These are phyloP conservation scores for Chalcosyrphus nemorum DNA, from an alignment of 2,888 invertebrate genomes.

Conservation along the genomic window DNA sequence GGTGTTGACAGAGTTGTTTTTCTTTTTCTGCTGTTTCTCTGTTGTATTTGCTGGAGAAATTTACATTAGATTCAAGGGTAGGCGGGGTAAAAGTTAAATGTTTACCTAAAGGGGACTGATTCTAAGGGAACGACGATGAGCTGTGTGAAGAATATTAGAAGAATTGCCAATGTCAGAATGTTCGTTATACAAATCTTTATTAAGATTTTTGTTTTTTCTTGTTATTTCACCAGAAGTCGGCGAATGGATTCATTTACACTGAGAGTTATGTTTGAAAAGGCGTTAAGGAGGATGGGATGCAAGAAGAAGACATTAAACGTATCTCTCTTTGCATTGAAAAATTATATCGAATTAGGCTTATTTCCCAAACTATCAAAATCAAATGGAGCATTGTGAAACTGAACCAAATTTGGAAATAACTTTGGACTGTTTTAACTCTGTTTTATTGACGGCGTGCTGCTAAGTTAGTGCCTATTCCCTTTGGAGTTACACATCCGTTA, in stretches of 20 bases:
- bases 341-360: background rate
- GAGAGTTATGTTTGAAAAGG: background rate
- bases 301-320: background rate
- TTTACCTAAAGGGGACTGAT: background rate
- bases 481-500: no score
- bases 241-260: slow-evolving; percentile 11
- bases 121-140: background rate
- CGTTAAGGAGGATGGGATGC: no score
- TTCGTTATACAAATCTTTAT: slow-evolving; percentile 3
- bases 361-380: no score
- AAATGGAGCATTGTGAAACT: background rate
- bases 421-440: background rate
- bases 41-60: slow-evolving; percentile 25
- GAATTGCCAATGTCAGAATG: slow-evolving; percentile 11
- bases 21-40: background rate
- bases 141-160: background rate
- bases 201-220: background rate
- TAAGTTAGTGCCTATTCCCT: no score
- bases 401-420: background rate
- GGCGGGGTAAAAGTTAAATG: slow-evolving; percentile 27
- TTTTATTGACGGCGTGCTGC: no score
- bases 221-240: background rate
- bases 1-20: slow-evolving; percentile 49
- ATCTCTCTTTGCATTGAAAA: background rate
- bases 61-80: slow-evolving; percentile 11